Conservation (phyloP, 1,140 invertebrate species). For the Drosophila eugracilis region DNA sequence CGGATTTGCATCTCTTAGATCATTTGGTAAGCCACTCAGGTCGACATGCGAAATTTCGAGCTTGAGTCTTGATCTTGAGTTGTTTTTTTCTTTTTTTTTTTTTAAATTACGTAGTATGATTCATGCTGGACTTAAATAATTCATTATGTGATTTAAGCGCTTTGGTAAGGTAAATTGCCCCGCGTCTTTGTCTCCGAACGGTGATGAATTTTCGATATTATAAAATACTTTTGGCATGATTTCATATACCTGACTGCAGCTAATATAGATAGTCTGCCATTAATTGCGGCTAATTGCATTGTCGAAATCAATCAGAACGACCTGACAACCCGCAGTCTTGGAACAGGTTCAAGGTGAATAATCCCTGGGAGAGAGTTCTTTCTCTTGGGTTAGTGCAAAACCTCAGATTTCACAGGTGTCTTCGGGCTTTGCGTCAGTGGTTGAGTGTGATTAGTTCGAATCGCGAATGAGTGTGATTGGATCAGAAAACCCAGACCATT, state of each 20-base stretch:
- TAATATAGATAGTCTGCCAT: slow-evolving; percentile 20
- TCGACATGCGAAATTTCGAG: slow-evolving; percentile 59
- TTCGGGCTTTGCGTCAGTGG: slow-evolving; percentile 35
- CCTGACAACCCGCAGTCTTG: slow-evolving; percentile 9
- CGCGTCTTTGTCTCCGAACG: slow-evolving; percentile 38
- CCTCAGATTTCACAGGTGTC: slow-evolving; percentile 46
- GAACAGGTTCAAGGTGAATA: slow-evolving; percentile 34
- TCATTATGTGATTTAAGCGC: slow-evolving; percentile 72
- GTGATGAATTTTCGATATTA: slow-evolving; percentile 61
- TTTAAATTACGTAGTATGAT: slow-evolving; percentile 48
- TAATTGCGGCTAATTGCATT: slow-evolving; percentile 34
- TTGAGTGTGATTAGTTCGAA: slow-evolving; percentile 32
- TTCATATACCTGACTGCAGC: slow-evolving; percentile 41
- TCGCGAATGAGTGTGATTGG: slow-evolving; percentile 48
- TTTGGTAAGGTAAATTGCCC: slow-evolving; percentile 51
- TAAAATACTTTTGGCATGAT: slow-evolving; percentile 69
- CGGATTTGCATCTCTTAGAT: slow-evolving; percentile 71
- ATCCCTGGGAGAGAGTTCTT: slow-evolving; percentile 13
- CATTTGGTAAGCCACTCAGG: slow-evolving; percentile 36
- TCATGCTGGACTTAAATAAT: slow-evolving; percentile 73
- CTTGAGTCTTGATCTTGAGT: slow-evolving; percentile 31
- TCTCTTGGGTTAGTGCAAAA: slow-evolving; percentile 3
- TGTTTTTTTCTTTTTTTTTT: slow-evolving; percentile 21
- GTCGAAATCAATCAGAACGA: slow-evolving; percentile 42
- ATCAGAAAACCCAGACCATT: slow-evolving; percentile 31